Evolutionary conservation across 1,140 invertebrate species (phyloP).

Genomic region (Ceratosolen fusciceps): DNA sequence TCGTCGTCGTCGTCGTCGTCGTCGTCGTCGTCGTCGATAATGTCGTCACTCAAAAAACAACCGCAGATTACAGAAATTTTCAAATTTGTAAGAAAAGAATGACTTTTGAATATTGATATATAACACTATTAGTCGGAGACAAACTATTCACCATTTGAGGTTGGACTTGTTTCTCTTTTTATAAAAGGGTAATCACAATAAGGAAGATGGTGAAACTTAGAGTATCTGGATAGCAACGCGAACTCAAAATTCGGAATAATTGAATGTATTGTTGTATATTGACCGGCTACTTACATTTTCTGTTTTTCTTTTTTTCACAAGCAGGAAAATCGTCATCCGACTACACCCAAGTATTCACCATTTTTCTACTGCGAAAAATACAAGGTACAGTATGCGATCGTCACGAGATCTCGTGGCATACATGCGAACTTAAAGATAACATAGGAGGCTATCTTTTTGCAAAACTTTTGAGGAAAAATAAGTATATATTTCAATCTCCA

Average conservation of each 20-base stretch:
- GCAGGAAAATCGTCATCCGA: constrained; percentile 53
- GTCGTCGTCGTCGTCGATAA: not conserved
- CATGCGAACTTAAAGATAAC: constrained; percentile 5
- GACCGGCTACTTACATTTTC: constrained; percentile 35
- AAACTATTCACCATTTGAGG: constrained; percentile 15
- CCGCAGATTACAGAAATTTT: not conserved
- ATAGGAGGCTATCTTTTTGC: constrained; percentile 15
- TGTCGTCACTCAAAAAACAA: constrained; percentile 2
- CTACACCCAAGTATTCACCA: constrained; percentile 71
- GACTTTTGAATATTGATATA: constrained; percentile 19
- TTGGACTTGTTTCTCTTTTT: constrained; percentile 24
- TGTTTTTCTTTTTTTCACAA: not conserved
- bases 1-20: not conserved
- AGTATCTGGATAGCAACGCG: not conserved
- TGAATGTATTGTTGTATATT: not conserved
- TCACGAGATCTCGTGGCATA: constrained; percentile 29
- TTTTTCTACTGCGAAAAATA: constrained; percentile 58
- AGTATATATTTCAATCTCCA: not conserved
- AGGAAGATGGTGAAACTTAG: not conserved
- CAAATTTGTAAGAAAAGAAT: not conserved
- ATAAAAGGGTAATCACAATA: not conserved
- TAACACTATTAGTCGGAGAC: constrained; percentile 19
- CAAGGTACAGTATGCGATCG: constrained; percentile 39
- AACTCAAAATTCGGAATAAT: not conserved
- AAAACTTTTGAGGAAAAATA: not conserved